A percentile compares a stretch with the other conserved stretches of the same genome.
Evolutionary conservation across 2,888 invertebrate species (phyloP).

Genomic region (Osmoderma eremita): DNA sequence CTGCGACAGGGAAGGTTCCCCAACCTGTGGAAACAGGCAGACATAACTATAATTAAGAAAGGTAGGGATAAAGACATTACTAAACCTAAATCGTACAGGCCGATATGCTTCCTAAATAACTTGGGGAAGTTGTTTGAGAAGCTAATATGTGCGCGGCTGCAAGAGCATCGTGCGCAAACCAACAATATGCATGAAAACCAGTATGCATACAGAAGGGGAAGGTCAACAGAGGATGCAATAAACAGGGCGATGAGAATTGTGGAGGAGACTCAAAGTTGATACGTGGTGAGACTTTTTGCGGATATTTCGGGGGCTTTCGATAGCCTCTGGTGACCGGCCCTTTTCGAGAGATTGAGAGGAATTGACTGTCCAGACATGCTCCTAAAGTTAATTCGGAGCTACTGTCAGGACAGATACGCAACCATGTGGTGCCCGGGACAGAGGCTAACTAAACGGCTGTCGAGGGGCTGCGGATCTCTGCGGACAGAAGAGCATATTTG

Average conservation of each 20-base stretch:
- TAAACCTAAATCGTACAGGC: constrained; percentile 4
- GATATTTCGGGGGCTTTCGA: constrained; percentile 44
- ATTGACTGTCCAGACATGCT: no score
- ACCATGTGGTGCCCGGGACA: no score
- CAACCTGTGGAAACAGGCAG: background rate
- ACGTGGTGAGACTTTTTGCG: constrained; percentile 19
- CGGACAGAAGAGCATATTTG: background rate
- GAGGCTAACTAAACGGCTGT: no score
- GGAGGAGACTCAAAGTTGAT: constrained; percentile 4
- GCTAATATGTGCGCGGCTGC: constrained; percentile 2
- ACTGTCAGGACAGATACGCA: no score
- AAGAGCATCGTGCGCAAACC: background rate
- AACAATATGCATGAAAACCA: constrained; percentile 1
- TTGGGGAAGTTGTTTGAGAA: constrained; percentile 12
- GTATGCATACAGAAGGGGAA: constrained; percentile 21
- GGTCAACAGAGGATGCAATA: constrained; percentile 31
- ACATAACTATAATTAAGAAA: background rate
- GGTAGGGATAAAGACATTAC: background rate
- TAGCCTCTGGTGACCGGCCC: constrained; percentile 42
- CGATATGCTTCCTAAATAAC: constrained; percentile 11
- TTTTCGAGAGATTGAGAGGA: background rate
- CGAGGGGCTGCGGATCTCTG: background rate
- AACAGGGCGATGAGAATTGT: constrained; percentile 8
- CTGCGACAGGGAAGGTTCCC: constrained; percentile 36
- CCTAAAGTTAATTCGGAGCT: no score